Base-by-base conservation (phyloP, 2,113 vertebrate species). In the Genyomyrus donnyi region DNA sequence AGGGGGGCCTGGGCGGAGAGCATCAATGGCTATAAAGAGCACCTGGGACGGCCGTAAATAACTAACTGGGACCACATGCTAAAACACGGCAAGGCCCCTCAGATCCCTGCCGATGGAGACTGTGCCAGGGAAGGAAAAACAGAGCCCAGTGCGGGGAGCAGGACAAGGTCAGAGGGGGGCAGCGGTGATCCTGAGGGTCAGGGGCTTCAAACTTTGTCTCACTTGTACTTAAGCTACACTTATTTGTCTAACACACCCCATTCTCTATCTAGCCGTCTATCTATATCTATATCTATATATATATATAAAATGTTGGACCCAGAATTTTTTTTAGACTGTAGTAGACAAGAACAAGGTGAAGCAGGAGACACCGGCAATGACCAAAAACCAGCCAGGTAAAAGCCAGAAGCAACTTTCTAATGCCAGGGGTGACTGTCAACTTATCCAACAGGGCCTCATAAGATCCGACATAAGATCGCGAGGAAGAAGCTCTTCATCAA, bases 21-120 rank as follows among this genome's bases (percentile, higher is more conserved):
- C 45, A 70, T 8, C 7, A 53, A 91, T 88, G 90, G 85, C 86
- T 90, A 31, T 13, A 52, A 90, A 80, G 89, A 92, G 88, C 70
- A 92, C 91, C 91, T 93, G 91, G 85, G 90, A 90, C 91, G 90
- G 53, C 46, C 88, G 94, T 93, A 89, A 93, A 93, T 95, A 93
- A 94, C 91, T 42, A 80, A 80, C 74, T 89, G 46, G 89, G 89
- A 92, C 89, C 88, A 90, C 70, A 91, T 91, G 92, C 56, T 91
- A 58, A 93, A 90, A 90, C 89, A 91, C 86, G 91, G 80, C 53
- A 3, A 17, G 70, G 85, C 88, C 85, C 42, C 74, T 66, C 42
- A 86, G 90, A 90, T 91, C 53, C 91, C 89, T 90, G 48, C 45
- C 53, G 27, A 48, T 89, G 91, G 92, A 95, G 94, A 94, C 53